Evolutionary conservation across 2,888 invertebrate species (phyloP).

Genomic region (Scelioninae gen. 1): DNA sequence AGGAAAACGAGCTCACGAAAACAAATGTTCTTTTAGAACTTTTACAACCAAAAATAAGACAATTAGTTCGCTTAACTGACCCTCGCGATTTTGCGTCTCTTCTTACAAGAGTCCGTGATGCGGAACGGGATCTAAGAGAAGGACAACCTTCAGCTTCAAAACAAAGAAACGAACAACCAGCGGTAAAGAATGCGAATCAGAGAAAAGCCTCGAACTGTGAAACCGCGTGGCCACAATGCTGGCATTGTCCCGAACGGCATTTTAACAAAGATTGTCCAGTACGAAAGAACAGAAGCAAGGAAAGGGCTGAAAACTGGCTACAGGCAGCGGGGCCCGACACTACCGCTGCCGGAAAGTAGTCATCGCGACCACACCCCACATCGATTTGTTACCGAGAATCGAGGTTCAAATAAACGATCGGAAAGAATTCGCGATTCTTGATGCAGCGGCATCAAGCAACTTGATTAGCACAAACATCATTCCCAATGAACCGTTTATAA

Average conservation of each 20-base stretch:
- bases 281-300: background rate
- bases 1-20: too few relatives aligned
- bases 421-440: background rate
- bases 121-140: background rate
- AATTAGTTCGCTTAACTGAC: background rate
- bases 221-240: background rate
- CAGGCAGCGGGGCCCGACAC: background rate
- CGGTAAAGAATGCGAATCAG: background rate
- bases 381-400: background rate
- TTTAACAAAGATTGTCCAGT: background rate
- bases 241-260: background rate
- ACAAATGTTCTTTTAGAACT: background rate
- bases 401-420: background rate
- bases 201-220: background rate
- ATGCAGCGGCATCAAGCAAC: background rate
- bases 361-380: background rate
- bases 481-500: background rate
- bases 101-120: background rate
- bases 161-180: background rate
- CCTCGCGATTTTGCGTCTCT: background rate
- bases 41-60: background rate
- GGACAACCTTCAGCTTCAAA: background rate
- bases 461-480: background rate
- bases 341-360: background rate
- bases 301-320: background rate